A percentile compares a stretch with the other conserved stretches of the same genome.
Evolutionary conservation across 2,113 vertebrate species (phyloP).

Genomic region (Paradoxurus hermaphroditus): DNA sequence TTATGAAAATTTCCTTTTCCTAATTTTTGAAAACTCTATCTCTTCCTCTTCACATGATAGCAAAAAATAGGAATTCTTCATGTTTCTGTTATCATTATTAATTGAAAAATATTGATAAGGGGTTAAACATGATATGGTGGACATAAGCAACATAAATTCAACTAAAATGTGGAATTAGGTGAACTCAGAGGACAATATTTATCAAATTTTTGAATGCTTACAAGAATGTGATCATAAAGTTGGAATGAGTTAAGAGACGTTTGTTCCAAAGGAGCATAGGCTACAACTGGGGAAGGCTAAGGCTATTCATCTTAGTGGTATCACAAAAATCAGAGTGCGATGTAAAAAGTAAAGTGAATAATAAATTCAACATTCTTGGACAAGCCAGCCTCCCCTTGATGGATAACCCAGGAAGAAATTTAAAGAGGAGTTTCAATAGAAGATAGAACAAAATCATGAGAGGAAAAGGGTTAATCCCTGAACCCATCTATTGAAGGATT

Average conservation of each 20-base stretch:
- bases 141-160: not conserved
- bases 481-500: not conserved
- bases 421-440: not conserved
- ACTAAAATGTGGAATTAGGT: not conserved
- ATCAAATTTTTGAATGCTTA: not conserved
- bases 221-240: not conserved
- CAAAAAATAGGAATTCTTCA: not conserved
- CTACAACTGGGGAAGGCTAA: not conserved
- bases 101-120: not conserved
- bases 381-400: not conserved
- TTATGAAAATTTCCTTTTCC: not conserved
- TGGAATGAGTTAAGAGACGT: not conserved
- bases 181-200: not conserved
- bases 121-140: not conserved
- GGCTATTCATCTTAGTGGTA: not conserved
- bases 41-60: not conserved
- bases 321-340: not conserved
- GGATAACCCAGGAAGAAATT: not conserved
- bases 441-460: not conserved
- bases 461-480: not conserved
- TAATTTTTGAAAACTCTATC: not conserved
- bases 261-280: not conserved
- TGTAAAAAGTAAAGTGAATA: not conserved
- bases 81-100: not conserved
- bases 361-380: not conserved